A percentile compares a stretch with the other conserved stretches of the same genome.
These are phyloP conservation scores for Spea hammondii DNA, from an alignment of 2,797 vertebrate genomes.

Conservation along the genomic window DNA sequence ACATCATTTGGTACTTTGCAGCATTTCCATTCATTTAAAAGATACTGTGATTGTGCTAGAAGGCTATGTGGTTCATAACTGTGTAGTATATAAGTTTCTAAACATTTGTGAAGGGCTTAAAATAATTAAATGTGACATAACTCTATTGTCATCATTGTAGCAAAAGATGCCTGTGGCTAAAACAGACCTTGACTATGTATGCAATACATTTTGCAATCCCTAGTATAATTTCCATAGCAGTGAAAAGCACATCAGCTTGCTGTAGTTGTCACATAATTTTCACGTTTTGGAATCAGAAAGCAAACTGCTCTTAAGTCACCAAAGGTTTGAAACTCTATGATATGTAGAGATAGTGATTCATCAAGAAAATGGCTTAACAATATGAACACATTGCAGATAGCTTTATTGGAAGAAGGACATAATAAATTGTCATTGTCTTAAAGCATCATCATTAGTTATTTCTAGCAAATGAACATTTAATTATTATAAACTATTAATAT, in stretches of 20 bases:
- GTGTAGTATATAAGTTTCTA: conserved; percentile 12
- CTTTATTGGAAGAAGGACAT: conserved; percentile 20
- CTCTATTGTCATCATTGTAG: conserved; percentile 26
- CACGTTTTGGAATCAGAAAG: conserved; percentile 26
- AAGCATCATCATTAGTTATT: conserved; percentile 2
- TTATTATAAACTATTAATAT: background rate
- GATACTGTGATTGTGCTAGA: background rate
- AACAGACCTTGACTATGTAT: conserved; percentile 40
- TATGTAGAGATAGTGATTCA: conserved; percentile 22
- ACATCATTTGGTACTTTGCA: background rate
- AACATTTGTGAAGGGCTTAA: background rate
- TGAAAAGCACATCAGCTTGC: conserved; percentile 31
- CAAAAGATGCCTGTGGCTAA: conserved; percentile 31
- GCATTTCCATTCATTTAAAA: background rate
- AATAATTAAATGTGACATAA: conserved; percentile 44
- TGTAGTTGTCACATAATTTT: conserved; percentile 37
- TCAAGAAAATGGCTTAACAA: conserved; percentile 23
- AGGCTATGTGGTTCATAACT: background rate
- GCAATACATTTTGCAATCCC: background rate
- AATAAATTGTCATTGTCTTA: conserved; percentile 23
- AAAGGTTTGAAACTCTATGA: conserved; percentile 25
- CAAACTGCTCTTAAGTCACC: conserved; percentile 32
- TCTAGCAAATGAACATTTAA: background rate
- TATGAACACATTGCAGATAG: conserved; percentile 13
- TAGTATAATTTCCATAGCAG: conserved; percentile 20